Percentiles rank a stretch among this genome's conserved stretches.
Evolutionary conservation across 2,113 vertebrate genomes (phyloP).

Genomic region (Chroicocephalus ridibundus): DNA sequence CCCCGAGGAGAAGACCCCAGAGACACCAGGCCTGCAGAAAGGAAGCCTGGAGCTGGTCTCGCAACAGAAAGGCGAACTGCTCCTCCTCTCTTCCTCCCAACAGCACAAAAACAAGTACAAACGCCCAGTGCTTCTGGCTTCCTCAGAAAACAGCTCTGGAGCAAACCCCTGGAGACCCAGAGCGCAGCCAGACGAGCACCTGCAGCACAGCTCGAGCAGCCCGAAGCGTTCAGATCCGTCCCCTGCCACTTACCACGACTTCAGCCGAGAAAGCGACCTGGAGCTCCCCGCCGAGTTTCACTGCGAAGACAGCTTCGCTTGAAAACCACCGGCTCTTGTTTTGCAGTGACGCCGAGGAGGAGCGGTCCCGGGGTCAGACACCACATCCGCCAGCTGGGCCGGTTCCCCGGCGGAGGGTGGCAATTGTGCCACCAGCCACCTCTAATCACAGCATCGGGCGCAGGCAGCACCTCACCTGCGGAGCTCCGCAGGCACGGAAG

Average conservation of each 20-base stretch:
- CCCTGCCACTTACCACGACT: background rate
- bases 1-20: background rate
- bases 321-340: background rate
- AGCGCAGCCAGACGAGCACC: fast-evolving
- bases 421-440: background rate
- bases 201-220: background rate
- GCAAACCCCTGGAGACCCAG: background rate
- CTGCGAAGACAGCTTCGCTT: background rate
- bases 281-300: background rate
- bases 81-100: conserved; percentile 38
- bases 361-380: background rate
- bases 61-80: background rate
- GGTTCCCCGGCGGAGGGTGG: background rate
- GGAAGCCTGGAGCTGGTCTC: background rate
- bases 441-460: fast-evolving
- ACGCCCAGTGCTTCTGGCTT: background rate
- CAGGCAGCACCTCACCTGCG: fast-evolving
- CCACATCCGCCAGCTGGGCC: conserved; percentile 54
- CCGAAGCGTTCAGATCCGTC: fast-evolving
- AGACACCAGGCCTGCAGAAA: background rate
- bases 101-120: background rate
- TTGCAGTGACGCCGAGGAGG: background rate
- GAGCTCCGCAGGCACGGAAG: background rate
- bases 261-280: background rate
- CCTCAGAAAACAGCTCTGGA: background rate